Evolutionary conservation across 2,888 invertebrate species (phyloP).

Genomic region (Eristalis pertinax): DNA sequence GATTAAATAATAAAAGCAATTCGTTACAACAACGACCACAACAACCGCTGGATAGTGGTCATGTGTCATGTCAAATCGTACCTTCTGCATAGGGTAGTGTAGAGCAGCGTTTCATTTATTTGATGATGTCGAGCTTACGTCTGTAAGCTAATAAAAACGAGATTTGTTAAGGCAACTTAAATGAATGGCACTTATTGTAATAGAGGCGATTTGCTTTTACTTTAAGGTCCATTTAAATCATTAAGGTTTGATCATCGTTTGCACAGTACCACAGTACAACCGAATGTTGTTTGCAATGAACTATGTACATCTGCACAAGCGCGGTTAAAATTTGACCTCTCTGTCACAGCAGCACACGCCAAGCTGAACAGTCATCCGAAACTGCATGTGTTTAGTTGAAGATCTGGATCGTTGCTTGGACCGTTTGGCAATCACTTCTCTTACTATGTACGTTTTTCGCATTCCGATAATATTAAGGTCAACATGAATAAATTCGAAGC

Average conservation of each 20-base stretch:
- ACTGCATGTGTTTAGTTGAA: too few relatives aligned
- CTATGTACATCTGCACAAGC: too few relatives aligned
- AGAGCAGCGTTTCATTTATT: background rate
- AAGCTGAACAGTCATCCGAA: too few relatives aligned
- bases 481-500: too few relatives aligned
- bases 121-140: background rate
- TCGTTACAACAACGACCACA: slow-evolving; percentile 13
- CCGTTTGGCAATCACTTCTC: too few relatives aligned
- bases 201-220: background rate
- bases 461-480: too few relatives aligned
- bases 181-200: background rate
- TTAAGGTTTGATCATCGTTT: background rate
- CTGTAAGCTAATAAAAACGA: background rate
- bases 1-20: slow-evolving; percentile 55
- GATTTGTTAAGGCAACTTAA: background rate
- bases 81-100: background rate
- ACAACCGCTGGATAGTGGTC: slow-evolving; percentile 5
- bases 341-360: too few relatives aligned
- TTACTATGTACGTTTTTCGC: too few relatives aligned
- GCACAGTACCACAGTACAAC: background rate
- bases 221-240: background rate
- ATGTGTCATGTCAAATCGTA: background rate
- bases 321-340: too few relatives aligned
- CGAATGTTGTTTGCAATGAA: too few relatives aligned
- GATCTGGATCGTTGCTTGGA: too few relatives aligned